Base-by-base conservation (phyloP, 2,797 vertebrate species). In the Girardinus metallicus region DNA sequence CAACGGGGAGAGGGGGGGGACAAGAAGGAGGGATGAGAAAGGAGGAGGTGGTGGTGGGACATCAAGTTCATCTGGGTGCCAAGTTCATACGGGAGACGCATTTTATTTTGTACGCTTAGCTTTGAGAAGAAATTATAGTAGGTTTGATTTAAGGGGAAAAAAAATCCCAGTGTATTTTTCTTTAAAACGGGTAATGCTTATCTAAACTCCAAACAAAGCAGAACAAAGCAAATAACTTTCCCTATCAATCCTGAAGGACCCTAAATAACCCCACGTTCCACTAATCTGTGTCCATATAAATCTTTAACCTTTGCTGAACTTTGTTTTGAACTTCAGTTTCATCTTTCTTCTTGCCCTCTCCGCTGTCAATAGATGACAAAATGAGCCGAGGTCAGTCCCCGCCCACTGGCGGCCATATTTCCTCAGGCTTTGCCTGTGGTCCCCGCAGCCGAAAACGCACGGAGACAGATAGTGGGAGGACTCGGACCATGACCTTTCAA, bases 381-480 rank as follows among this genome's bases (percentile, higher is more conserved):
- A 92, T 75, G 78, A 80, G 70, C 34, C 66, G 76, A 78, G 92
- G 91, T 92, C 91, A 92, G 57, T 26, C 79, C 3, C 83, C 76
- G 80, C 89, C 51, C 70, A 16, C 68, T 46, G 79, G 80, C 36
- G 0, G 76, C 90, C 82, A 91, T 94, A 93, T 94, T 92, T 95
- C 87, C 87, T 87, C 73, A 74, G 83, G 86, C 89, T 88, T 80
- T 4, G 83, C 88, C 91, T 94, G 92, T 91, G 91, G 94, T 91
- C 93, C 82, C 88, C 73, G 78, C 80, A 72, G 80, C 83, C 88
- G 83, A 90, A 94, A 92, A 93, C 91, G 92, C 86, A 94, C 90
- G 94, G 0, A 53, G 83, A 93, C 91, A 95, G 94, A 93, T 87
- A 94, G 93, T 91, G 92, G 93, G 93, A 91, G 93, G 91, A 93